phyloP scores from a whole-genome alignment of 2,888 invertebrate genomes.

The Amitus sp. region DNA sequence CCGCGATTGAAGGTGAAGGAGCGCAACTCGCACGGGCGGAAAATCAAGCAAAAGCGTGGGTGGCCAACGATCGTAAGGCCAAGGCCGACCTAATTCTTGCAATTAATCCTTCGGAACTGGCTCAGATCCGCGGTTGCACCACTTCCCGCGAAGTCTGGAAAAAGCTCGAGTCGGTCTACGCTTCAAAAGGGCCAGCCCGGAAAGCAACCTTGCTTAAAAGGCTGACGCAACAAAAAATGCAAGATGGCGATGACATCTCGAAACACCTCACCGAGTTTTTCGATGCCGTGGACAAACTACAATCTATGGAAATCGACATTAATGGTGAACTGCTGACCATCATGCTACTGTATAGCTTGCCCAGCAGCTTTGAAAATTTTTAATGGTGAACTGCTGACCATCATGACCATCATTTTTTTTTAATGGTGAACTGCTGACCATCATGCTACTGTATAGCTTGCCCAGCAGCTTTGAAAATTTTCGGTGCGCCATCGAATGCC shows the following conservation, averaged over 20 bases:
- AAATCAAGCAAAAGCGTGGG: too few relatives aligned
- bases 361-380: not conserved
- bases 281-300: not conserved
- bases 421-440: too few relatives aligned
- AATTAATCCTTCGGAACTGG: conserved; percentile 8
- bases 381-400: too few relatives aligned
- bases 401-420: too few relatives aligned
- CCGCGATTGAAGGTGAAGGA: not conserved
- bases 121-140: conserved; percentile 4
- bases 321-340: not conserved
- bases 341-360: not conserved
- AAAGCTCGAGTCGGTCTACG: not conserved
- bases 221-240: not conserved
- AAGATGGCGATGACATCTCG: not conserved
- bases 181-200: not conserved
- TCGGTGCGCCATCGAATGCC: not conserved
- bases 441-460: too few relatives aligned
- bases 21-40: too few relatives aligned
- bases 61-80: too few relatives aligned
- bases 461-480: too few relatives aligned
- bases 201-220: not conserved
- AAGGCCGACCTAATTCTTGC: conserved; percentile 13
- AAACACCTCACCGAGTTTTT: not conserved
- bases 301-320: not conserved
- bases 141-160: conserved; percentile 14